A percentile compares a stretch with the other conserved stretches of the same genome.
Conservation (phyloP, 1,140 invertebrate genomes). For the Gonatopus flavifemur region DNA sequence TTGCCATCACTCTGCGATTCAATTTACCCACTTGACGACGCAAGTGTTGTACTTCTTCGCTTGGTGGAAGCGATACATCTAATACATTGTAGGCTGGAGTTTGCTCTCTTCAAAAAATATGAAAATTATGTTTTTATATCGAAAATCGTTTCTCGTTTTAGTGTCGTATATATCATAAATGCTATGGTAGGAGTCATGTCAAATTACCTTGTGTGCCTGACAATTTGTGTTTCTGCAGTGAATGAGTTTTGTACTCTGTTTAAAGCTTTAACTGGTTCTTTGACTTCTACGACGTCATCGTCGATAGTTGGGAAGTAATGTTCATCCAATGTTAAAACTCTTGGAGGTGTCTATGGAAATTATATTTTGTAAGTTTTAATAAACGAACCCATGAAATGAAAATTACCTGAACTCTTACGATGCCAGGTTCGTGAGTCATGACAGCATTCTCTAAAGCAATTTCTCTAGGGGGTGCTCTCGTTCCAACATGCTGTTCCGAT, state of each 20-base stretch:
- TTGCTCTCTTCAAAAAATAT: constrained; percentile 61
- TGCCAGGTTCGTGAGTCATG: constrained; percentile 69
- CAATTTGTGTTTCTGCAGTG: constrained; percentile 40
- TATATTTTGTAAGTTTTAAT: background rate
- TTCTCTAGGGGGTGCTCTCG: constrained; percentile 78
- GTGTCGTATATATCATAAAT: background rate
- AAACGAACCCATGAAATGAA: constrained; percentile 1
- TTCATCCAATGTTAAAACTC: constrained; percentile 78
- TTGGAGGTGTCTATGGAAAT: constrained; percentile 68
- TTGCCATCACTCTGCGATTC: constrained; percentile 79
- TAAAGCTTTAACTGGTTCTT: constrained; percentile 24
- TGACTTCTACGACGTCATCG: constrained; percentile 51
- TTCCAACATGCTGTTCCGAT: constrained; percentile 81
- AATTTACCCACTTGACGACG: constrained; percentile 80
- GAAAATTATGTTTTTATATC: background rate
- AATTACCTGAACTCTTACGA: constrained; percentile 69
- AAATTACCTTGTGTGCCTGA: constrained; percentile 45
- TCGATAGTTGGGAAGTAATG: constrained; percentile 77
- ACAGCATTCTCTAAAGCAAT: constrained; percentile 81
- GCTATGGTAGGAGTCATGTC: background rate
- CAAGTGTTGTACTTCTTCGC: constrained; percentile 80
- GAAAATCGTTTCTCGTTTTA: background rate
- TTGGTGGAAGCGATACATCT: constrained; percentile 68
- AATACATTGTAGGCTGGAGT: constrained; percentile 62
- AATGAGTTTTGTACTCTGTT: constrained; percentile 17